Percentiles rank a stretch among this genome's conserved stretches.
phyloP scores from a whole-genome alignment of 1,140 invertebrate genomes.

The Chlorops oryzae region DNA sequence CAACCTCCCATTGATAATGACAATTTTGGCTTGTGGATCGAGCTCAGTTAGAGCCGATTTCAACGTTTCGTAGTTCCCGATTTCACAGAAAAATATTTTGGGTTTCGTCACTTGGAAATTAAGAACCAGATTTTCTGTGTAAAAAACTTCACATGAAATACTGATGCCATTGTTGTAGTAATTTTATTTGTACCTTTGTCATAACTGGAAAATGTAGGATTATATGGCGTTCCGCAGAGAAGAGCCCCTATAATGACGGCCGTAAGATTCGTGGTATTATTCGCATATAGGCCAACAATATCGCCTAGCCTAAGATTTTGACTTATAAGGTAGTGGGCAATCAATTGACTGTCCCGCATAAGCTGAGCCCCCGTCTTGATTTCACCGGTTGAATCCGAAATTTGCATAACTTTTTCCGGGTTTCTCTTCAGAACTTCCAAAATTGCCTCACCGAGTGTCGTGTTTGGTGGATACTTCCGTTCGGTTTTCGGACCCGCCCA shows the following conservation, averaged over 20 bases:
- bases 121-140: constrained; percentile 33
- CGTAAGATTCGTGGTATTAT: constrained; percentile 32
- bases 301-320: constrained; percentile 28
- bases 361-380: constrained; percentile 25
- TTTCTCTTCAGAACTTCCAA: constrained; percentile 30
- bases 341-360: constrained; percentile 18
- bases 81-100: constrained; percentile 39
- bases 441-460: constrained; percentile 36
- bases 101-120: constrained; percentile 36
- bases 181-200: constrained; percentile 30
- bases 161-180: too few species aligned
- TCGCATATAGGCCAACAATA: constrained; percentile 31
- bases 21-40: constrained; percentile 26
- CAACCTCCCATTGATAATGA: constrained; percentile 25
- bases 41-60: constrained; percentile 18
- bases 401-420: constrained; percentile 30
- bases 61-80: constrained; percentile 27
- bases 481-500: constrained; percentile 33
- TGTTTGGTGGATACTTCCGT: constrained; percentile 33
- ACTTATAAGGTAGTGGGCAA: constrained; percentile 22
- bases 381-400: constrained; percentile 23
- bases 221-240: constrained; percentile 31
- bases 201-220: constrained; percentile 37
- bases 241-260: constrained; percentile 32
- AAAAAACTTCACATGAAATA: too few species aligned